Base-by-base conservation (phyloP, 1,140 invertebrate species). In the Ruditapes philippinarum region DNA sequence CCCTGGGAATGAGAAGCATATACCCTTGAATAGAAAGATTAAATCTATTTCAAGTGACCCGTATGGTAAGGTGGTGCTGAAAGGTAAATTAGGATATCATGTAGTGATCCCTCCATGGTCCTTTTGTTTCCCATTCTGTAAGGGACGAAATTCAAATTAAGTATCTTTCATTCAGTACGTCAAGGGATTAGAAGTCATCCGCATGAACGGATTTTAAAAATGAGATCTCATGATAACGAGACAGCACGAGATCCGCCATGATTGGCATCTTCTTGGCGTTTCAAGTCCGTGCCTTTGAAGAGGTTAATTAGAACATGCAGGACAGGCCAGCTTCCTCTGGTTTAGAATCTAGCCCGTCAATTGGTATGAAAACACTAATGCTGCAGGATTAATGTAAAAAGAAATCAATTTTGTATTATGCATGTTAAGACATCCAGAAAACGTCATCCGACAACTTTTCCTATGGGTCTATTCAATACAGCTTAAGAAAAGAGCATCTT, bases 11-110 rank as follows among this genome's bases (percentile, higher is more conserved):
- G 11, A 25, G 17, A 51, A 31, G 31, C 42, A 54, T 22, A 40
- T 73, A 45, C 28, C 22, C 45, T 9, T 84, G 68, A 54, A 73
- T 73, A n/a, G 82, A 73, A 36, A 83, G 25, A 83, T 83, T 83
- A 83, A 70, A 62, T 49, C 62, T 25, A 33, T 84, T 73, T 84
- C 33, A 42, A 84, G 42, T 38, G 40, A 70, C 40, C 65, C 62
- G 60, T 65, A 73, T 33, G 42, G 42, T 36, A 84, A 54, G 42
- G 31, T 40, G 42, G 68, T 51, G 82, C 70, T 84, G 82, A 84
- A 84, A 84, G 82, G 40, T 84, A 84, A 84, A 84, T 84, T 84
- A 84, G 82, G 74, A 84, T 70, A 74, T 84, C 82, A 84, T 84
- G 82, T 70, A 73, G 82, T 54, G 82, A 73, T 36, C 40, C 11